Percentiles rank a stretch among this genome's conserved stretches.
Evolutionary conservation across 2,113 vertebrate species (phyloP).

Genomic region (Chaetops frenatus): DNA sequence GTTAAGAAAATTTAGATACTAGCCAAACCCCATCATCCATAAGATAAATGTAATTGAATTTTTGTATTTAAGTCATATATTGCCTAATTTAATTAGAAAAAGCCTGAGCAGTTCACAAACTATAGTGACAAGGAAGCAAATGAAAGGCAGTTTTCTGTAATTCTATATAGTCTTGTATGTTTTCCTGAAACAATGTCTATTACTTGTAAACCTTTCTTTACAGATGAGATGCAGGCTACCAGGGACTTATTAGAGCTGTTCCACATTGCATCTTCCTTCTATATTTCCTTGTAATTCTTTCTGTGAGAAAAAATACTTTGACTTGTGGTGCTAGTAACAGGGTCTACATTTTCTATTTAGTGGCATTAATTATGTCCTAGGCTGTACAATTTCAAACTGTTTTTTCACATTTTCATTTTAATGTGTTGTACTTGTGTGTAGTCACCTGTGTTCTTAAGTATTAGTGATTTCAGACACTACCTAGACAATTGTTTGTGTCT

Average conservation of each 20-base stretch:
- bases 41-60: background rate
- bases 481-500: background rate
- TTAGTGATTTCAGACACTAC: background rate
- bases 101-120: background rate
- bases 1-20: background rate
- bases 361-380: background rate
- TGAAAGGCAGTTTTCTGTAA: background rate
- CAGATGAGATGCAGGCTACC: background rate
- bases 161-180: background rate
- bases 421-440: background rate
- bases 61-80: background rate
- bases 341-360: background rate
- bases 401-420: background rate
- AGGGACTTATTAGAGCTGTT: background rate
- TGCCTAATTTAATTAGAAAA: background rate
- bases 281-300: background rate
- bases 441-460: background rate
- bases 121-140: background rate
- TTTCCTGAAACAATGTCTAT: background rate
- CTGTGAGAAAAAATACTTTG: background rate
- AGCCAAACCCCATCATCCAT: background rate
- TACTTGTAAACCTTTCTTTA: background rate
- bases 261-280: background rate
- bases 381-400: background rate
- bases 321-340: background rate